A percentile compares a stretch with the other conserved stretches of the same genome.
phyloP scores from a whole-genome alignment of 2,888 invertebrate species.

The Oxyteleia sp. region DNA sequence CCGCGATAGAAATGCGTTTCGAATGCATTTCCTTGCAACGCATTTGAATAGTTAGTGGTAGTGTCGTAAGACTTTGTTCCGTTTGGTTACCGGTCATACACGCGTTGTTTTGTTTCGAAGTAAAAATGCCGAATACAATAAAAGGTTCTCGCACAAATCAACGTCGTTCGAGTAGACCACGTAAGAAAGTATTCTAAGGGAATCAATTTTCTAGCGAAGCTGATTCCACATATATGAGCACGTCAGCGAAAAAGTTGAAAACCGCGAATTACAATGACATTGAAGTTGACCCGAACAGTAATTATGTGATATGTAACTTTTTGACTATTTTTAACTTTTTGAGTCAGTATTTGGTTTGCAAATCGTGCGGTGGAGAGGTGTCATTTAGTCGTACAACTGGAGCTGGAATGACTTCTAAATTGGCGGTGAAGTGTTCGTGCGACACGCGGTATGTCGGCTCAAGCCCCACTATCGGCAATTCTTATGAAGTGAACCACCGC shows the following conservation, averaged over 20 bases:
- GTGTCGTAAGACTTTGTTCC: too few species aligned
- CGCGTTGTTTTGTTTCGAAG: too few species aligned
- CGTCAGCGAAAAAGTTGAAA: background rate
- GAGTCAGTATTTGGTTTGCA: slow-evolving; percentile 6
- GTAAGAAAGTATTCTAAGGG: background rate
- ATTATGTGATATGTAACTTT: slow-evolving; percentile 1
- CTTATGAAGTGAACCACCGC: too few species aligned
- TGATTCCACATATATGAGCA: background rate
- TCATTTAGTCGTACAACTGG: background rate
- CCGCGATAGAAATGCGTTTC: slow-evolving; percentile 15
- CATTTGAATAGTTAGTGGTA: too few species aligned
- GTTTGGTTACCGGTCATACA: slow-evolving; percentile 1
- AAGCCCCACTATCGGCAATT: background rate
- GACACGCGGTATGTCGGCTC: background rate
- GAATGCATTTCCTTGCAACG: background rate
- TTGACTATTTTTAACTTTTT: slow-evolving; percentile 9
- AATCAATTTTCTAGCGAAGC: background rate
- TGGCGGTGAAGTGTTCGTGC: too few species aligned
- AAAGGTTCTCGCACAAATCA: background rate
- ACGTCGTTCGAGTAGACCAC: too few species aligned
- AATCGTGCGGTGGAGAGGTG: slow-evolving; percentile 5
- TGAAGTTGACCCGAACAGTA: background rate
- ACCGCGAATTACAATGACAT: background rate
- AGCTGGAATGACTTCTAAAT: too few species aligned
- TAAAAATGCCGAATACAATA: too few species aligned